phyloP scores from a whole-genome alignment of 2,113 vertebrate genomes.

The Ariopsis seemanni region DNA sequence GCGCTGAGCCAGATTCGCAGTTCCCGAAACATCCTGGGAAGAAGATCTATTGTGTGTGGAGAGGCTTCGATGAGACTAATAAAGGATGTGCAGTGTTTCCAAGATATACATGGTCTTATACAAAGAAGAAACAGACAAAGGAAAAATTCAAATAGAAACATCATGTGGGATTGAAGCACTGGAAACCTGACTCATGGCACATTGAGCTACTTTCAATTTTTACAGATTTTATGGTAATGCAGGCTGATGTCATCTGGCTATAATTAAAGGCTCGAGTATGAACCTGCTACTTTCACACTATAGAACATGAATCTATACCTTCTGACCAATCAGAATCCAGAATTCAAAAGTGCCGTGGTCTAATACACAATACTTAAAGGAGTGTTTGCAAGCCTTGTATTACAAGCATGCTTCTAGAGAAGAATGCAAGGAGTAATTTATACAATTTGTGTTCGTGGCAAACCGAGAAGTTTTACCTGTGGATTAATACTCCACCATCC shows the following conservation, averaged over 20 bases:
- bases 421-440: not conserved
- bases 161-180: not conserved
- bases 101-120: not conserved
- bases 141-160: not conserved
- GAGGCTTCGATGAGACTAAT: not conserved
- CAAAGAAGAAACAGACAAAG: not conserved
- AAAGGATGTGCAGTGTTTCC: not conserved
- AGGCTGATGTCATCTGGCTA: not conserved
- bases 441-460: not conserved
- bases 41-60: not conserved
- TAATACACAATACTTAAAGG: not conserved
- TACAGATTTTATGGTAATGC: not conserved
- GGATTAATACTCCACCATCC: not conserved
- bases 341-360: not conserved
- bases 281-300: not conserved
- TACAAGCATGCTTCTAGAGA: not conserved
- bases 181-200: not conserved
- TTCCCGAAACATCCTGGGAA: constrained; percentile 10
- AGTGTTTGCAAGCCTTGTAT: not conserved
- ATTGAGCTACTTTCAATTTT: not conserved
- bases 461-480: not conserved
- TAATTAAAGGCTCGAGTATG: not conserved
- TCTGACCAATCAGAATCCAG: not conserved
- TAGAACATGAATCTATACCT: not conserved
- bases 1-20: constrained; percentile 15